Conservation (phyloP, 2,888 invertebrate genomes). For the Campopleginae sp. region DNA sequence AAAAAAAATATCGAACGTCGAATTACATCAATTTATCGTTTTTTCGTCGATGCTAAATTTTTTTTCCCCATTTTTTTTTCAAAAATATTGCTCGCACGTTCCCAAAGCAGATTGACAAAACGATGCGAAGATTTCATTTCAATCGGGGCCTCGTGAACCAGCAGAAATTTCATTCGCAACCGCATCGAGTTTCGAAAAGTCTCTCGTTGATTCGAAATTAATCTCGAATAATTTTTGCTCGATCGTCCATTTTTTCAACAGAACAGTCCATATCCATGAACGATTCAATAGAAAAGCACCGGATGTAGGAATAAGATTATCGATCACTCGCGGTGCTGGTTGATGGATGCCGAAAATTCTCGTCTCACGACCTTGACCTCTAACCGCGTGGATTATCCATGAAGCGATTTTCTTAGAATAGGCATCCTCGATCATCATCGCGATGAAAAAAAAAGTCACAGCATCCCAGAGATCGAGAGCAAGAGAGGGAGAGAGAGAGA, state of each 20-base stretch:
- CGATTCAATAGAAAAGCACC: neutral
- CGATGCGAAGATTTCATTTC: neutral
- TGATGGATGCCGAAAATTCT: constrained; percentile 25
- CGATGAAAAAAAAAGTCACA: constrained; percentile 21
- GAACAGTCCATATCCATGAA: neutral
- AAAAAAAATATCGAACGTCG: neutral
- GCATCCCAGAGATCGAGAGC: neutral
- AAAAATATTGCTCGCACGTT: neutral
- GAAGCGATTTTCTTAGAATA: constrained; percentile 55
- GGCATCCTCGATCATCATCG: constrained; percentile 51
- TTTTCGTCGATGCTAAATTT: neutral
- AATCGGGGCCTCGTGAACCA: neutral
- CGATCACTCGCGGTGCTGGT: constrained; percentile 2
- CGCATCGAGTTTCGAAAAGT: neutral
- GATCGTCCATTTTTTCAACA: neutral
- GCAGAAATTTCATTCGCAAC: too few relatives aligned
- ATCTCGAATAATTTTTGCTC: too few relatives aligned
- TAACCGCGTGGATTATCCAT: constrained; percentile 36
- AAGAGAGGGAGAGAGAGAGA: neutral
- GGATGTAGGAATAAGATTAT: neutral
- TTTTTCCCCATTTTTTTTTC: neutral
- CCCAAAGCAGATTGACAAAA: neutral
- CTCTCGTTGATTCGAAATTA: neutral
- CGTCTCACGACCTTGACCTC: constrained; percentile 37
- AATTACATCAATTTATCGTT: neutral